Base-by-base conservation (phyloP, 2,797 vertebrate species). In the Mormyrops attenuatus region DNA sequence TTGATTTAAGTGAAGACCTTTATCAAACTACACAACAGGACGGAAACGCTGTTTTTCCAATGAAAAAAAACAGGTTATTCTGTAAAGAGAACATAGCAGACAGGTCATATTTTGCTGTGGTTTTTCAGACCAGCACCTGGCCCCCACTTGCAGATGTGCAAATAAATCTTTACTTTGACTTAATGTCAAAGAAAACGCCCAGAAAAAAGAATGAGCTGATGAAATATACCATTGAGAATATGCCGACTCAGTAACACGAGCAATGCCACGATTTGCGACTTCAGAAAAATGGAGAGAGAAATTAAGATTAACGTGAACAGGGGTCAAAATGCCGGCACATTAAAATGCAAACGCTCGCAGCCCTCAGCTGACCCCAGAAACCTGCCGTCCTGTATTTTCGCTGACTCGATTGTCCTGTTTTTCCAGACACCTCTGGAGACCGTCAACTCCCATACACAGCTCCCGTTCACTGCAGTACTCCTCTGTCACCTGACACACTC, bases 321-420 rank as follows among this genome's bases (percentile, higher is more conserved):
- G n/a, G 44, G 82, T 3, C 22, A 50, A 85, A 85, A 85, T 44
- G 47, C 6, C 8, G 44, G 50, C 5, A 53, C 26, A 38, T 34
- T 86, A 55, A 86, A 86, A 53, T 88, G 90, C 87, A 85, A 90
- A 73, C 34, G 5, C 73, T 34, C 15, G 30, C 44, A 66, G 9
- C 17, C 41, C 41, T 88, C n/a, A 26, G 41, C 63, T 30, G 41
- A 73, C 26, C 55, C 53, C 53, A 53, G 30, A 9, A 38, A 26
- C 26, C 85, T 77, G 30, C 50, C 63, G 3, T 34, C 63, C 34
- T 44, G 52, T 30, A 7, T 52, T 66, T 47, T 3, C 5, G 55
- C 87, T 63, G 87, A 88, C 57, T 66, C 3, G 8, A 30, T 66
- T 17, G 22, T 20, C 38, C 41, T 7, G 8, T 66, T n/a, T 88